These are phyloP conservation scores for Poeciliopsis retropinna DNA, from an alignment of 2,113 vertebrate genomes.

Conservation along the genomic window DNA sequence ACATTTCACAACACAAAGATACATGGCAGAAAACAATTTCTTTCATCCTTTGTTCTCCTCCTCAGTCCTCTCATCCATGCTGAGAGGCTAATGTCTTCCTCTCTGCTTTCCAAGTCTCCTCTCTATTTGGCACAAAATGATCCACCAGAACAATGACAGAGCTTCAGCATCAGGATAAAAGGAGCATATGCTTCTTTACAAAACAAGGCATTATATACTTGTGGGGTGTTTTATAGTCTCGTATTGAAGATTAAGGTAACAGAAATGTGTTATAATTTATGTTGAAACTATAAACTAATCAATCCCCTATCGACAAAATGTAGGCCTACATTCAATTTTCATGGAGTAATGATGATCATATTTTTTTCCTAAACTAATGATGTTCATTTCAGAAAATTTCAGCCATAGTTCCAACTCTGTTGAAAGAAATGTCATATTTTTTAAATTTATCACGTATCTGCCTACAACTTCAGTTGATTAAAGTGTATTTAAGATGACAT, in stretches of 20 bases:
- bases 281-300: too few species aligned
- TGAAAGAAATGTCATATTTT: too few species aligned
- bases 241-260: not conserved
- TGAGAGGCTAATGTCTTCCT: constrained; percentile 62
- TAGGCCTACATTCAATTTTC: too few species aligned
- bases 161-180: constrained; percentile 50
- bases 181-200: constrained; percentile 15
- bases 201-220: constrained; percentile 22
- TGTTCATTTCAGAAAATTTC: too few species aligned
- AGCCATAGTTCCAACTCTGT: too few species aligned
- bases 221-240: not conserved
- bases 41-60: constrained; percentile 26
- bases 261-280: not conserved
- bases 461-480: too few species aligned
- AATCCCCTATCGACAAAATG: too few species aligned
- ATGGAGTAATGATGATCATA: too few species aligned
- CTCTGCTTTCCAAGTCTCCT: constrained; percentile 47
- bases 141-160: constrained; percentile 51
- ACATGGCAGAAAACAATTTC: constrained; percentile 28
- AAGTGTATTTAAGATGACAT: too few species aligned
- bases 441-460: too few species aligned
- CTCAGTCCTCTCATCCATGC: constrained; percentile 56
- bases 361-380: too few species aligned
- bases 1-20: constrained; percentile 45
- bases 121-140: constrained; percentile 49